These are phyloP conservation scores for Diarsia mendica DNA, from an alignment of 2,888 invertebrate genomes.

Conservation along the genomic window DNA sequence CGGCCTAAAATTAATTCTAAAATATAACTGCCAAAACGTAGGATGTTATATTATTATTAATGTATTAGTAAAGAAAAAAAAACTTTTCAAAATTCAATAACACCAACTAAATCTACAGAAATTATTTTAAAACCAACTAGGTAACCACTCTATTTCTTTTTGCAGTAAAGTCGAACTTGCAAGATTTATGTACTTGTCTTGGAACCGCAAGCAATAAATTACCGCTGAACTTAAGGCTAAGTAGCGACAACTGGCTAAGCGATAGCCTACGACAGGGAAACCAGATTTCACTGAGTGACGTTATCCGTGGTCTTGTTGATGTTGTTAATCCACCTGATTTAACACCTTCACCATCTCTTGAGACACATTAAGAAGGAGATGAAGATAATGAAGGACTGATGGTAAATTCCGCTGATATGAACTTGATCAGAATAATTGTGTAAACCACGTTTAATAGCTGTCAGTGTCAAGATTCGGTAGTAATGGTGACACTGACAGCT, in stretches of 20 bases:
- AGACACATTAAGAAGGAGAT: slow-evolving; percentile 11
- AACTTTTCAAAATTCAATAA: too few relatives aligned
- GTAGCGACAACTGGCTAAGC: slow-evolving; percentile 63
- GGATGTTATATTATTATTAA: too few relatives aligned
- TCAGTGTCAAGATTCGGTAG: neutral
- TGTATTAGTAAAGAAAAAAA: too few relatives aligned
- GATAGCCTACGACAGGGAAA: slow-evolving; percentile 55
- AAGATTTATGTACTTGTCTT: slow-evolving; percentile 62
- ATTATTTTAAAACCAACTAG: slow-evolving; percentile 32
- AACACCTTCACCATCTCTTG: slow-evolving; percentile 13
- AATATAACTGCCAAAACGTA: too few relatives aligned
- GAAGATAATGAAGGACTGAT: neutral
- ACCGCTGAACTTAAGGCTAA: slow-evolving; percentile 61
- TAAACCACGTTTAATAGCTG: neutral
- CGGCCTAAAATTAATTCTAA: too few relatives aligned
- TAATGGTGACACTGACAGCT: neutral
- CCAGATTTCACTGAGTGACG: slow-evolving; percentile 51
- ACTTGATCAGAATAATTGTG: neutral
- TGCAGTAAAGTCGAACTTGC: slow-evolving; percentile 32
- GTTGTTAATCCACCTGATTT: slow-evolving; percentile 36
- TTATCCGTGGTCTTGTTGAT: slow-evolving; percentile 44
- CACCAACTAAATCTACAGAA: slow-evolving; percentile 1
- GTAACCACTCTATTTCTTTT: slow-evolving; percentile 48
- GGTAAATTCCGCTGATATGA: neutral
- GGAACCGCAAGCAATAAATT: slow-evolving; percentile 61